Conservation (phyloP, 2,113 vertebrate species). For the Chaetops frenatus region DNA sequence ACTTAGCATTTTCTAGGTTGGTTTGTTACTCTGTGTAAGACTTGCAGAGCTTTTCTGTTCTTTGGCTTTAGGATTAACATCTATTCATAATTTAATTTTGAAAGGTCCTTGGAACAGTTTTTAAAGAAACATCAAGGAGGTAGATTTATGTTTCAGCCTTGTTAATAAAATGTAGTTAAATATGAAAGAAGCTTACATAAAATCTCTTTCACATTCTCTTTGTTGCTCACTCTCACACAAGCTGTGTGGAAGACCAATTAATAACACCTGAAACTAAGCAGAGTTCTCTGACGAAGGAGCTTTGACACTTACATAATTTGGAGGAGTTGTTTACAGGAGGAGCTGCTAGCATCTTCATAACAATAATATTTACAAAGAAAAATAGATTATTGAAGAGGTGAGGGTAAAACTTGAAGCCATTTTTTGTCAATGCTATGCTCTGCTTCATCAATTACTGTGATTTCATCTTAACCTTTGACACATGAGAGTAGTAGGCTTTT, state of each 20-base stretch:
- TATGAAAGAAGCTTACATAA: not conserved
- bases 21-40: not conserved
- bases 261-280: not conserved
- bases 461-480: not conserved
- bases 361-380: not conserved
- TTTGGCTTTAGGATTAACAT: not conserved
- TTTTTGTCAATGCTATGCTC: not conserved
- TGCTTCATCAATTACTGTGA: not conserved
- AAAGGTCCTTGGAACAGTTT: not conserved
- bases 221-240: not conserved
- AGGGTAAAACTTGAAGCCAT: not conserved
- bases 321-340: not conserved
- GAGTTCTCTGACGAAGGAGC: not conserved
- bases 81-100: not conserved
- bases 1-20: not conserved
- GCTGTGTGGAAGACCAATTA: not conserved
- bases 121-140: not conserved
- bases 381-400: not conserved
- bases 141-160: not conserved
- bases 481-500: not conserved
- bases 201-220: not conserved
- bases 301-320: not conserved
- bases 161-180: not conserved
- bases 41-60: not conserved
- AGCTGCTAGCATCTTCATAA: not conserved